Percentiles rank a stretch among this genome's conserved stretches.
phyloP scores from a whole-genome alignment of 2,797 vertebrate genomes.

The Cirrhinus mrigala region DNA sequence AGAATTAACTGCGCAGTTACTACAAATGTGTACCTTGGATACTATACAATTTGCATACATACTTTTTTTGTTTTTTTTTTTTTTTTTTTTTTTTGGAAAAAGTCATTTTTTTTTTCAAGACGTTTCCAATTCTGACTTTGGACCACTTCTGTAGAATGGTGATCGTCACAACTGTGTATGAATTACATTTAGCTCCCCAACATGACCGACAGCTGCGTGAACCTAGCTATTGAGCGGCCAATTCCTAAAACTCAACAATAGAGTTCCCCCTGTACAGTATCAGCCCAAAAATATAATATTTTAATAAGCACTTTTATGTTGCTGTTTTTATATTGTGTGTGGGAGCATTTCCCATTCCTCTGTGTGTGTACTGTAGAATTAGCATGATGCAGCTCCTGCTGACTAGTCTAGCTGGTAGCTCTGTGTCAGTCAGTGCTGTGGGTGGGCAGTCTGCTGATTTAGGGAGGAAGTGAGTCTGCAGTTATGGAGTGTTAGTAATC shows the following conservation, averaged over 20 bases:
- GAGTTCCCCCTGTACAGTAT: background rate
- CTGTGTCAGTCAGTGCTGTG: slow-evolving; percentile 47
- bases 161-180: background rate
- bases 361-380: slow-evolving; percentile 35
- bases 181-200: background rate
- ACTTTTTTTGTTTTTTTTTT: too few species aligned
- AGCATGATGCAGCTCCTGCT: slow-evolving; percentile 48
- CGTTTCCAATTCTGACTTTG: too few species aligned
- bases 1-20: too few species aligned
- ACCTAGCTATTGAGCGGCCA: background rate
- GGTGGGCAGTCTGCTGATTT: slow-evolving; percentile 55
- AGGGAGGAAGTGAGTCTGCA: slow-evolving; percentile 40
- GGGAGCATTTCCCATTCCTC: slow-evolving; percentile 7
- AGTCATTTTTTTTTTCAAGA: too few species aligned
- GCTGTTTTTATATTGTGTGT: slow-evolving; percentile 26
- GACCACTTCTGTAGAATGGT: too few species aligned
- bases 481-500: slow-evolving; percentile 55
- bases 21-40: too few species aligned
- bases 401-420: slow-evolving; percentile 41
- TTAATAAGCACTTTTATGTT: background rate
- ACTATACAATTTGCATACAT: too few species aligned
- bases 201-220: background rate
- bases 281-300: background rate
- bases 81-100: too few species aligned
- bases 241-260: background rate